A percentile compares a stretch with the other conserved stretches of the same genome.
These are phyloP conservation scores for Hipparchia semele DNA, from an alignment of 2,888 invertebrate species.

Conservation along the genomic window DNA sequence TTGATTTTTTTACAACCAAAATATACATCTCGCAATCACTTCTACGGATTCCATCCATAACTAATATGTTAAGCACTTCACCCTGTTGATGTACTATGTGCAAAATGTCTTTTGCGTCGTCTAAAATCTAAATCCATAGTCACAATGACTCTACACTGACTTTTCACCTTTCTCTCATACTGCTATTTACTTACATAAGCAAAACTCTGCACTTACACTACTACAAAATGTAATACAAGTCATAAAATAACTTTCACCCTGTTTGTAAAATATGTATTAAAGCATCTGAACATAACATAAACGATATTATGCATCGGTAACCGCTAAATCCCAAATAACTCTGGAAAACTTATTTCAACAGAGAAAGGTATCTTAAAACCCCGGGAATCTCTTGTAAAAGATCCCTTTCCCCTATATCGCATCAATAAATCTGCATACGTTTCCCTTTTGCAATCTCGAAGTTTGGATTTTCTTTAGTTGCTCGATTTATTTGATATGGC, in stretches of 20 bases:
- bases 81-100: too few species aligned
- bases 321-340: conserved; percentile 16
- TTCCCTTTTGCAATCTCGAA: conserved; percentile 45
- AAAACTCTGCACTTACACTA: neutral
- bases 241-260: neutral
- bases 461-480: conserved; percentile 40
- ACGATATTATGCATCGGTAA: conserved; percentile 13
- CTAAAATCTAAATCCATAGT: neutral
- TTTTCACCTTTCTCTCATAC: neutral
- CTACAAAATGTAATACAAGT: too few species aligned
- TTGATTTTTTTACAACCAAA: too few species aligned
- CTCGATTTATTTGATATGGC: conserved; percentile 25
- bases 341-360: conserved; percentile 16
- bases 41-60: too few species aligned
- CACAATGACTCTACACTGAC: neutral
- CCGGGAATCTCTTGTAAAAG: conserved; percentile 46
- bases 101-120: neutral
- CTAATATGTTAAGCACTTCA: too few species aligned
- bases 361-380: conserved; percentile 21
- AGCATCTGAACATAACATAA: conserved; percentile 9
- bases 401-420: conserved; percentile 50
- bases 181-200: too few species aligned
- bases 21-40: too few species aligned
- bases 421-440: conserved; percentile 60
- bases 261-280: neutral